These are phyloP conservation scores for Rutilus rutilus DNA, from an alignment of 2,113 vertebrate species.

Conservation along the genomic window DNA sequence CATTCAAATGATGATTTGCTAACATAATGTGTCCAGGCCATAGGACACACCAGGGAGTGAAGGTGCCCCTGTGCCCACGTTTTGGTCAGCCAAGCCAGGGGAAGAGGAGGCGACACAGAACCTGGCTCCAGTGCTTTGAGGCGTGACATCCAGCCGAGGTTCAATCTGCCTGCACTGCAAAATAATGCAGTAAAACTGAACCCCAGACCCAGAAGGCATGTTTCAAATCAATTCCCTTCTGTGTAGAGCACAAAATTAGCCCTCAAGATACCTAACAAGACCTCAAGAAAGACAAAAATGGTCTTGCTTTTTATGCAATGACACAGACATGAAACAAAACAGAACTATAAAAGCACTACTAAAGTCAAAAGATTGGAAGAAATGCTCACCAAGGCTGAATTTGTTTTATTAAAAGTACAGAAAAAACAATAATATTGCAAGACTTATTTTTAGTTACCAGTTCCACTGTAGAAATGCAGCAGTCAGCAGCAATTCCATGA, in stretches of 20 bases:
- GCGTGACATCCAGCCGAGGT: conserved; percentile 53
- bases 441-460: too few species aligned
- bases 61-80: conserved; percentile 48
- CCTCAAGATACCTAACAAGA: not conserved
- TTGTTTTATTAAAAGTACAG: too few species aligned
- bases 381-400: too few species aligned
- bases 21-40: conserved; percentile 17
- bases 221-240: conserved; percentile 30
- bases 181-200: conserved; percentile 18
- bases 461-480: too few species aligned
- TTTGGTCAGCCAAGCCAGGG: conserved; percentile 36
- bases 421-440: too few species aligned
- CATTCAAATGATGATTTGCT: not conserved
- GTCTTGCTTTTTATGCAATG: not conserved
- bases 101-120: conserved; percentile 37
- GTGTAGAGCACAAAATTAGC: not conserved
- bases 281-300: not conserved
- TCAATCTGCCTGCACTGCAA: conserved; percentile 58
- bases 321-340: too few species aligned
- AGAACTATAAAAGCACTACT: too few species aligned
- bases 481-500: too few species aligned
- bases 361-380: too few species aligned
- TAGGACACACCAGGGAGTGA: conserved; percentile 26
- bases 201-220: conserved; percentile 13
- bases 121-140: conserved; percentile 40